These are phyloP conservation scores for Hybos culiciformis DNA, from an alignment of 2,888 invertebrate species.

Conservation along the genomic window DNA sequence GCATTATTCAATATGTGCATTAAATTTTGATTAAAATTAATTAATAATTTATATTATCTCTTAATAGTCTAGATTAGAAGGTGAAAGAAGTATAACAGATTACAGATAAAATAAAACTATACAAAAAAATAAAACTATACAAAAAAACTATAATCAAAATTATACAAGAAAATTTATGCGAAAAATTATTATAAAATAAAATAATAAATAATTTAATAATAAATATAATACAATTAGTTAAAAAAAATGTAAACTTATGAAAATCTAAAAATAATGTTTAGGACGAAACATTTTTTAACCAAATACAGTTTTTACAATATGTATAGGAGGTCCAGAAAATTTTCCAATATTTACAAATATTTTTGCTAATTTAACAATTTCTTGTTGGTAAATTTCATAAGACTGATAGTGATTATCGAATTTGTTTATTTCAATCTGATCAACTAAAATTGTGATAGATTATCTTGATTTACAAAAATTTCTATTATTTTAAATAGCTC, in stretches of 20 bases:
- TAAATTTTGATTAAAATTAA: too few relatives aligned
- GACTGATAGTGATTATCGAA: not conserved
- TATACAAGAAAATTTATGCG: too few relatives aligned
- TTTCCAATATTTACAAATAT: not conserved
- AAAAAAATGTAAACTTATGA: not conserved
- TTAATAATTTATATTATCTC: too few relatives aligned
- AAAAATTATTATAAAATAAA: not conserved
- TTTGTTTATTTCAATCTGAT: not conserved
- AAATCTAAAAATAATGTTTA: not conserved
- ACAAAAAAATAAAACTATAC: too few relatives aligned
- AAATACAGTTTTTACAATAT: not conserved
- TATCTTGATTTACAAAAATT: not conserved
- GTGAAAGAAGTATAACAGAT: too few relatives aligned
- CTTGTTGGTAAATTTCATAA: not conserved
- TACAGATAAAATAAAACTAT: too few relatives aligned
- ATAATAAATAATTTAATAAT: not conserved
- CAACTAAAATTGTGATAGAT: not conserved
- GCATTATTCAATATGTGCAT: too few relatives aligned
- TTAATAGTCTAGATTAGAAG: too few relatives aligned
- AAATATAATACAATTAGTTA: not conserved
- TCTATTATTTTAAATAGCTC: not conserved
- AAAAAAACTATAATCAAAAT: too few relatives aligned
- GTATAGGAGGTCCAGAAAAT: slow-evolving; percentile 1
- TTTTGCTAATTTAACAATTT: not conserved
- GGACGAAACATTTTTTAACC: not conserved